Evolutionary conservation across 2,113 vertebrate species (phyloP).

Genomic region (Phalacrocorax brasilianus): DNA sequence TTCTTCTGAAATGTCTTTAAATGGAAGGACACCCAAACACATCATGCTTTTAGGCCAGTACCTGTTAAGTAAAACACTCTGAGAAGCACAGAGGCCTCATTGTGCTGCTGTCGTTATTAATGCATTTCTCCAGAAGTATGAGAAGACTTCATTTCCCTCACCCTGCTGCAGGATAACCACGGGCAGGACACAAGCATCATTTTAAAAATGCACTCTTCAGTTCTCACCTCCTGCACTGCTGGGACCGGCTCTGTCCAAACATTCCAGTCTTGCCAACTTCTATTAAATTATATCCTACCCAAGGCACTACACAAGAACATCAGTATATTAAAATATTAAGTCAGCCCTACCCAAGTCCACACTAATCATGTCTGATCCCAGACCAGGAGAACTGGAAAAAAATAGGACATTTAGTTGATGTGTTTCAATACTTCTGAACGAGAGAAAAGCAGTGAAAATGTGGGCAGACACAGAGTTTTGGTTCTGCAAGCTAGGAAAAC

Average conservation of each 20-base stretch:
- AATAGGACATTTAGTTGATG: neutral
- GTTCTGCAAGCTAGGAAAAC: neutral
- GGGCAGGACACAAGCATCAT: neutral
- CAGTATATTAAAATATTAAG: neutral
- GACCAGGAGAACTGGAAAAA: conserved; percentile 10
- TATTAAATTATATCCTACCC: neutral
- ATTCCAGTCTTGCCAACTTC: conserved; percentile 3
- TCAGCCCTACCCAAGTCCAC: neutral
- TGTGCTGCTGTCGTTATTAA: neutral
- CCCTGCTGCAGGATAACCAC: neutral
- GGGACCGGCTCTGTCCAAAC: neutral
- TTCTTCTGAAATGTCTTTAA: neutral
- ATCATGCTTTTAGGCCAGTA: neutral
- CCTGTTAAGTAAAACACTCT: neutral
- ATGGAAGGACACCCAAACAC: neutral
- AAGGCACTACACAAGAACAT: conserved; percentile 1
- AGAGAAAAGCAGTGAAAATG: neutral
- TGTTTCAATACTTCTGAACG: neutral
- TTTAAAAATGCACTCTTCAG: neutral
- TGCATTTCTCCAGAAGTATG: neutral
- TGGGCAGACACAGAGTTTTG: neutral
- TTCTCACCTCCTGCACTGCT: neutral
- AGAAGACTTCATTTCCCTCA: neutral
- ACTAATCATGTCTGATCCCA: neutral
- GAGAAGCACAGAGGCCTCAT: neutral